Percentiles rank a stretch among this genome's conserved stretches.
Conservation (phyloP, 1,140 invertebrate genomes). For the Idris sp. region DNA sequence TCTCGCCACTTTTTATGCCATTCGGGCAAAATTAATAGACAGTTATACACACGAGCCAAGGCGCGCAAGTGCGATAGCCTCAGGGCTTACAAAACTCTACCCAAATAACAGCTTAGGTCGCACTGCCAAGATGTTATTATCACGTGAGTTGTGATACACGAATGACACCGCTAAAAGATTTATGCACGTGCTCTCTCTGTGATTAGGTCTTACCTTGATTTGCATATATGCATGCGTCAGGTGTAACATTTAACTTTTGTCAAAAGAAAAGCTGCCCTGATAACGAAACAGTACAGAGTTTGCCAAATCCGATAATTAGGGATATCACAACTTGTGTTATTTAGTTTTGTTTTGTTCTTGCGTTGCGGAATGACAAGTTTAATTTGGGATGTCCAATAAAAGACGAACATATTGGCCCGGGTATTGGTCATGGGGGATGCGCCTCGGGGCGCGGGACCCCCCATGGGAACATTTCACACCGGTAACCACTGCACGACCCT, state of each 20-base stretch:
- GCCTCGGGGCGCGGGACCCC: constrained; percentile 67
- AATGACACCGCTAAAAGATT: constrained; percentile 72
- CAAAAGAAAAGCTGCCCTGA: no score
- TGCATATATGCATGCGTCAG: constrained; percentile 48
- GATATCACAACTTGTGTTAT: constrained; percentile 19
- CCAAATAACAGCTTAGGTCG: constrained; percentile 73
- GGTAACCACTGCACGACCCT: constrained; percentile 75
- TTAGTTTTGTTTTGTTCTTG: constrained; percentile 41
- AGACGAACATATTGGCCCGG: constrained; percentile 72
- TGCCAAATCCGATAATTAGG: constrained; percentile 27
- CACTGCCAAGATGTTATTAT: constrained; percentile 71
- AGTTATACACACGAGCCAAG: no score
- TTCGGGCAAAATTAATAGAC: constrained; percentile 57
- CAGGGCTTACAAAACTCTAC: no score
- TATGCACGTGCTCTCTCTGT: constrained; percentile 68
- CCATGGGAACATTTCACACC: constrained; percentile 79
- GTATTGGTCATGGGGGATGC: constrained; percentile 50
- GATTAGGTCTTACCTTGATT: constrained; percentile 68
- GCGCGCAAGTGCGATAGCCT: constrained; percentile 56
- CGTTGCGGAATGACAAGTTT: constrained; percentile 41
- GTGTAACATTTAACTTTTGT: no score
- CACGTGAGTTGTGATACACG: constrained; percentile 71
- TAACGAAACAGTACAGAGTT: no score
- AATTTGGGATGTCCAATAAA: constrained; percentile 64
- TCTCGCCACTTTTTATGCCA: no score